Evolutionary conservation across 2,888 invertebrate genomes (phyloP).

Genomic region (Masnerella sp.): DNA sequence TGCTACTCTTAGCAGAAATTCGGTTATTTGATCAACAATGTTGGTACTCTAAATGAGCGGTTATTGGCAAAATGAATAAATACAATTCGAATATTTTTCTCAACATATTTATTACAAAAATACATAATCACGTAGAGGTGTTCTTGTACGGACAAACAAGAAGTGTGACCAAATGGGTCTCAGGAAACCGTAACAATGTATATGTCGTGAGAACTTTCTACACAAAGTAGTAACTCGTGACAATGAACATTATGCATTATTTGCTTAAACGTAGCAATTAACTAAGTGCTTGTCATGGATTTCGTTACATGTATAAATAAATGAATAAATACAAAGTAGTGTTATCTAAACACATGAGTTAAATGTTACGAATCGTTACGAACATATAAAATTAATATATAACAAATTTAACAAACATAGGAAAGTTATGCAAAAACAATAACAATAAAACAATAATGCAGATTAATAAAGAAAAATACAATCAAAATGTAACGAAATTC

Average conservation of each 20-base stretch:
- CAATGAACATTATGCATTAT: constrained; percentile 18
- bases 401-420: no score
- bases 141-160: constrained; percentile 13
- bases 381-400: no score
- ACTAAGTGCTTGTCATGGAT: neutral
- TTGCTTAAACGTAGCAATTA: constrained; percentile 8
- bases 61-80: constrained; percentile 6
- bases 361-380: no score
- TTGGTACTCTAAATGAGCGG: neutral
- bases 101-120: constrained; percentile 43
- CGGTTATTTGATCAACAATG: neutral
- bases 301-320: neutral
- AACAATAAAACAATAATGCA: no score
- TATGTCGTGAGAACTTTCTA: constrained; percentile 39
- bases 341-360: no score
- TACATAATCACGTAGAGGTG: constrained; percentile 23
- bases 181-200: constrained; percentile 29
- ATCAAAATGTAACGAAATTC: neutral
- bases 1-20: neutral
- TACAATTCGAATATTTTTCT: constrained; percentile 3
- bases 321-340: neutral
- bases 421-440: neutral
- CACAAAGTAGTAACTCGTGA: neutral
- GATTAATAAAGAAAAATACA: no score
- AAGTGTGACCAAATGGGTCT: constrained; percentile 26